Evolutionary conservation across 2,888 invertebrate species (phyloP).

Genomic region (Odontocolon sp.): DNA sequence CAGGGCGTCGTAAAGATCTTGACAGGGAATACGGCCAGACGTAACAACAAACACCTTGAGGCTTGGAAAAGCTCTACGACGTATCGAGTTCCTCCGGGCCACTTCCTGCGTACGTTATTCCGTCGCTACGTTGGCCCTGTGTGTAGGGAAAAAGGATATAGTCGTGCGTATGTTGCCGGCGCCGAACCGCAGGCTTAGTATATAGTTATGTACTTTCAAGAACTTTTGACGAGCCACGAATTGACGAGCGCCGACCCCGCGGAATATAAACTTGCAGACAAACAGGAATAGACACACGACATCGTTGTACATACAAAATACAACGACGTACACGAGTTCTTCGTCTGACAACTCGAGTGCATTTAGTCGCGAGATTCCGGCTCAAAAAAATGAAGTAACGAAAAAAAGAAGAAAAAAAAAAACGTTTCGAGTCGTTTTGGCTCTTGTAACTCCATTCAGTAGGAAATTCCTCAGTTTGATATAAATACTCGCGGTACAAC

Average conservation of each 20-base stretch:
- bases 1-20: background rate
- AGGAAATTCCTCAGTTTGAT: slow-evolving; percentile 19
- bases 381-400: slow-evolving; percentile 29
- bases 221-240: slow-evolving; percentile 64
- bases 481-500: slow-evolving; percentile 25
- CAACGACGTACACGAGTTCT: background rate
- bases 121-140: background rate
- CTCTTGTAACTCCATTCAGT: slow-evolving; percentile 17
- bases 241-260: slow-evolving; percentile 72
- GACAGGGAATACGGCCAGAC: slow-evolving; percentile 55
- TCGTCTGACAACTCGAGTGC: slow-evolving; percentile 61
- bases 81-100: slow-evolving; percentile 73
- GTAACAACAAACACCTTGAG: slow-evolving; percentile 74
- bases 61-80: slow-evolving; percentile 20
- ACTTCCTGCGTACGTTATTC: slow-evolving; percentile 68
- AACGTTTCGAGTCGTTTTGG: background rate
- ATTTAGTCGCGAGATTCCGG: slow-evolving; percentile 63
- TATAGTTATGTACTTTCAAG: slow-evolving; percentile 9
- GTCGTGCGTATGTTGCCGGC: slow-evolving; percentile 35
- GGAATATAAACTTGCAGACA: slow-evolving; percentile 38
- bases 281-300: slow-evolving; percentile 65
- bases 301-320: background rate
- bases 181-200: slow-evolving; percentile 53
- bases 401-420: background rate
- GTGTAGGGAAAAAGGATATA: background rate